Base-by-base conservation (phyloP, 2,888 invertebrate species). In the Drosophila diplacantha region DNA sequence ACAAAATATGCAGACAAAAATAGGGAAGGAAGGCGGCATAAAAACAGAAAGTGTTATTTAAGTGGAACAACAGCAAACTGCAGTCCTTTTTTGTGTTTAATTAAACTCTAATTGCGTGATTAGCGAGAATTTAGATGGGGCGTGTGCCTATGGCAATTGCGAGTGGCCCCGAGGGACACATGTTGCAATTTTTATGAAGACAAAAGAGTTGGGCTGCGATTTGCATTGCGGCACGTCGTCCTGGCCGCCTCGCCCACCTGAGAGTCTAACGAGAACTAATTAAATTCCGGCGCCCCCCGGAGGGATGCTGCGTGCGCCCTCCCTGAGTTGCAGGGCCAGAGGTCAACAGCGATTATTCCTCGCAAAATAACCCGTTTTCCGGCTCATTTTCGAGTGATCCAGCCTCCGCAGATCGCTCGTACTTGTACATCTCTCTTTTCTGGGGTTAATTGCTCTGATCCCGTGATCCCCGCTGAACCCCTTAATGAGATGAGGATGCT, bases 371-470 rank as follows among this genome's bases (percentile, higher is more conserved):
- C 76, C 47, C 43, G 69, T 78, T 78, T 62, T 56, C 47, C 24
- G 20, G 29, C 53, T 37, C 52, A 60, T 66, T 63, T 37, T 29
- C 4, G 24, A 39, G 62, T 57, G 58, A n/a, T 38, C 18, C 78
- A 77, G 81, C 75, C 71, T 80, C 75, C 51, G 39, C 69, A 80
- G 41, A 41, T 41, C n/a, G n/a, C n/a, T n/a, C n/a, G n/a, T n/a
- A n/a, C n/a, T n/a, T n/a, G n/a, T n/a, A n/a, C n/a, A n/a, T n/a
- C n/a, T n/a, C n/a, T n/a, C n/a, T n/a, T n/a, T n/a, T n/a, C n/a
- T n/a, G n/a, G 65, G 76, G 81, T 81, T 80, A 81, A 77, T 71
- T 72, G 74, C 12, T 41, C 14, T 69, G 47, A 52, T 49, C 51
- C 54, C 51, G 26, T 54, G 35, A 37, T 50, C 47, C 47, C 47